These are phyloP conservation scores for Drosophila merina DNA, from an alignment of 2,888 invertebrate species.

Conservation along the genomic window DNA sequence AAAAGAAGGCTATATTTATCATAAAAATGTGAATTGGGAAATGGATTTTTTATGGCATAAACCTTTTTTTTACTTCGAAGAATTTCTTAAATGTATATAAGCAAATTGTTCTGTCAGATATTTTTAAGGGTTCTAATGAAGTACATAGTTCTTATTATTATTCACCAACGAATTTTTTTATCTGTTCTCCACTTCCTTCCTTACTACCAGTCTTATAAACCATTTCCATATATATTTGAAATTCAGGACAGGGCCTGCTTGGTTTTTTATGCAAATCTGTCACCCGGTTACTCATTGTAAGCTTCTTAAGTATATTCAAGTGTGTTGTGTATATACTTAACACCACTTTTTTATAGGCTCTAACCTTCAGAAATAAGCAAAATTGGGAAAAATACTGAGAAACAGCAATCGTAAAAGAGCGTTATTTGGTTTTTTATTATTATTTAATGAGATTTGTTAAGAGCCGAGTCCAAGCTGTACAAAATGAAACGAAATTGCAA, in stretches of 20 bases:
- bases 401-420: slow-evolving; percentile 11
- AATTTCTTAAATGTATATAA: background rate
- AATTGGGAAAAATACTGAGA: slow-evolving; percentile 28
- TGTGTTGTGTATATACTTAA: slow-evolving; percentile 24
- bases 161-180: background rate
- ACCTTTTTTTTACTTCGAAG: background rate
- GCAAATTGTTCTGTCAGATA: background rate
- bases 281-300: slow-evolving; percentile 27
- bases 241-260: slow-evolving; percentile 33
- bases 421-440: background rate
- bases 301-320: slow-evolving; percentile 24
- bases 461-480: slow-evolving; percentile 9
- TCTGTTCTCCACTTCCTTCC: slow-evolving; percentile 1
- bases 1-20: too few species aligned
- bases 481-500: slow-evolving; percentile 48
- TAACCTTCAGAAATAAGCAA: slow-evolving; percentile 44
- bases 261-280: slow-evolving; percentile 28
- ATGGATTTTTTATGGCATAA: too few species aligned
- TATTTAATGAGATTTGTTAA: slow-evolving; percentile 41
- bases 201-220: background rate
- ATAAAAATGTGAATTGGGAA: too few species aligned
- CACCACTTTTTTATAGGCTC: slow-evolving; percentile 39
- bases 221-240: slow-evolving; percentile 13
- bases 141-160: background rate
- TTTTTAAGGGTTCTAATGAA: background rate